Evolutionary conservation across 2,888 invertebrate species (phyloP), one percentile per base, ranked within the genome.

Genomic region (Drosophila antonietae): DNA sequence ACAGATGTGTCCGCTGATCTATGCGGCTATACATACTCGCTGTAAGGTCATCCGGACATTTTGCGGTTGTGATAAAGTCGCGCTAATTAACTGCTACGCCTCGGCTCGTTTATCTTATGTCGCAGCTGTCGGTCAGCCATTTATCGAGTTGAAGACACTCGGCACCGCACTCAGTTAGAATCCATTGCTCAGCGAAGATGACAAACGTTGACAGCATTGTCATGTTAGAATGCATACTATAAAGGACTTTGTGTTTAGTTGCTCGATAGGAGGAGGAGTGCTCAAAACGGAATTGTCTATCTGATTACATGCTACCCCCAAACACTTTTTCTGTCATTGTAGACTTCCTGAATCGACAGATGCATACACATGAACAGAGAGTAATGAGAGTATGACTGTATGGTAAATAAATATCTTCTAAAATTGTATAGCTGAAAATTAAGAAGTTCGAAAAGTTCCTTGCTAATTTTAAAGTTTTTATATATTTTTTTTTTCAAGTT

Each of bases 61-160:
- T 44, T 67, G 58, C 18, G 47, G 49, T 41, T 70, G 70, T 86
- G 78, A 82, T 84, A 84, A 70, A 81, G 72, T 84, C 68, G 64
- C 82, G 82, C 89, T 87, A 89, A 84, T 84, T 84, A 89, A 89
- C 82, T 87, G 84, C 64, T 68, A 52, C 73, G 76, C 71, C 70
- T 73, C 74, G 77, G 77, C 69, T 73, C 80, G 73, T 82, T 84
- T 79, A 76, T 89, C 88, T 71, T 73, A 68, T 61, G 63, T 31
- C 31, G 55, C 55, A 59, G 59, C 83, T 83, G 81, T 73, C 78
- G 63, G 31, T 47, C 70, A 68, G 64, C 20, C 62, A 49, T 56
- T 80, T 80, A 80, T 78, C 78, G 52, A 65, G 72, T 59, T 67
- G 51, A 39, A 20, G 58, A 28, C 75, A 70, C 66, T 65, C 52